A percentile compares a stretch with the other conserved stretches of the same genome.
Evolutionary conservation across 2,888 invertebrate genomes (phyloP).

Genomic region (Hemicrepidius hirtus): DNA sequence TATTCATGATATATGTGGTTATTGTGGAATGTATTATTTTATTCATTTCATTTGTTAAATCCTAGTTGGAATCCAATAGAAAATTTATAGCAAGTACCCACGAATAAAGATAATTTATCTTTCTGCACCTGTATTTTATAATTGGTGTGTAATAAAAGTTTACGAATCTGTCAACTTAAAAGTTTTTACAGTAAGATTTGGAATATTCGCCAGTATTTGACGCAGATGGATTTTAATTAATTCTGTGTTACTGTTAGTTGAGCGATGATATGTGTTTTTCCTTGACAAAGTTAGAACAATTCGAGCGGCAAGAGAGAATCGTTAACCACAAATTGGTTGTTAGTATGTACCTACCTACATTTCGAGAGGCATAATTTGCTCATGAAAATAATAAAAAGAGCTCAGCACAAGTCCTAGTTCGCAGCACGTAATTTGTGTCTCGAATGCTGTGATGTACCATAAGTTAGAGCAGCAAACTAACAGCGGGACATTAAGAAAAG

Average conservation of each 20-base stretch:
- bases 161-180: too few species aligned
- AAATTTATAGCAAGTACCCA: too few species aligned
- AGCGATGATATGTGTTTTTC: constrained; percentile 2
- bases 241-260: constrained; percentile 8
- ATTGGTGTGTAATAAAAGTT: too few species aligned
- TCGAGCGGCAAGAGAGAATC: neutral
- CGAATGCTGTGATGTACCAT: neutral
- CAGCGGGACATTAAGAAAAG: constrained; percentile 12
- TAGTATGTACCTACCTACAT: constrained; percentile 1
- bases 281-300: neutral
- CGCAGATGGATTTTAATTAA: neutral
- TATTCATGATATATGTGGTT: too few species aligned
- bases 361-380: neutral
- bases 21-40: too few species aligned
- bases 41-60: too few species aligned
- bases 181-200: neutral
- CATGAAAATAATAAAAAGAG: constrained; percentile 2
- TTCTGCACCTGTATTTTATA: too few species aligned
- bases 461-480: constrained; percentile 1
- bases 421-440: constrained; percentile 9
- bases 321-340: constrained; percentile 3
- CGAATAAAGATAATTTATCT: too few species aligned
- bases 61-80: too few species aligned
- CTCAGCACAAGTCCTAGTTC: constrained; percentile 6
- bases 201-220: neutral